phyloP scores from a whole-genome alignment of 2,888 invertebrate species.

The Allygus modestus region DNA sequence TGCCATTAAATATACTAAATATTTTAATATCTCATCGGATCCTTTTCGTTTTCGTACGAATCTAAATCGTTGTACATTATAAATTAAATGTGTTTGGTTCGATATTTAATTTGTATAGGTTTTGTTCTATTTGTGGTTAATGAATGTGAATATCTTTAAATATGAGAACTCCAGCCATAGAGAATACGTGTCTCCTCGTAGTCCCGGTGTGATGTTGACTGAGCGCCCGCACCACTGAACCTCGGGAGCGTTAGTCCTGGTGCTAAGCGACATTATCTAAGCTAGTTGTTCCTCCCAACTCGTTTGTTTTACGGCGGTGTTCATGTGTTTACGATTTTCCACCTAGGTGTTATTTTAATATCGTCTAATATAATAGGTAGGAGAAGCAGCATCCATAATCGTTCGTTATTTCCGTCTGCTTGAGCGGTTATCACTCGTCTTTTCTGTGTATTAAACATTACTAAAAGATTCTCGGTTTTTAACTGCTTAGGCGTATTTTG shows the following conservation, averaged over 20 bases:
- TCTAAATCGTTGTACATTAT: conserved; percentile 56
- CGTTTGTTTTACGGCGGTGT: conserved; percentile 17
- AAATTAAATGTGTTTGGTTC: conserved; percentile 46
- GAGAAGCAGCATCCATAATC: conserved; percentile 27
- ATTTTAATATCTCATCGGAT: conserved; percentile 61
- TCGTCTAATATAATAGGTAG: conserved; percentile 51
- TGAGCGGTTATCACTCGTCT: conserved; percentile 55
- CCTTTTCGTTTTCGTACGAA: conserved; percentile 47
- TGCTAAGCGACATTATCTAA: conserved; percentile 41
- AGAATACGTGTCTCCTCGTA: conserved; percentile 29
- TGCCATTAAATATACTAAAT: conserved; percentile 59
- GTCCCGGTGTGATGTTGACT: no score
- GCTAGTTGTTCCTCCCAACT: conserved; percentile 56
- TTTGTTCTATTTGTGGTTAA: conserved; percentile 43
- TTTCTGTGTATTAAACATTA: conserved; percentile 49
- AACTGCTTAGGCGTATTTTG: conserved; percentile 62
- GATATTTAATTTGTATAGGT: conserved; percentile 44
- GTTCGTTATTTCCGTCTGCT: conserved; percentile 51
- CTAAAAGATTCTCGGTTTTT: conserved; percentile 39
- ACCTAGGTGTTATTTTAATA: conserved; percentile 57
- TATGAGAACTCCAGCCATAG: conserved; percentile 46
- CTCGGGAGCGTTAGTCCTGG: conserved; percentile 29
- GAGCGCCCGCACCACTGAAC: not conserved
- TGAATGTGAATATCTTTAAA: conserved; percentile 18
- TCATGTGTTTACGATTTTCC: conserved; percentile 46